Conservation (phyloP, 2,888 invertebrate genomes). For the Epirrhoe alternata region DNA sequence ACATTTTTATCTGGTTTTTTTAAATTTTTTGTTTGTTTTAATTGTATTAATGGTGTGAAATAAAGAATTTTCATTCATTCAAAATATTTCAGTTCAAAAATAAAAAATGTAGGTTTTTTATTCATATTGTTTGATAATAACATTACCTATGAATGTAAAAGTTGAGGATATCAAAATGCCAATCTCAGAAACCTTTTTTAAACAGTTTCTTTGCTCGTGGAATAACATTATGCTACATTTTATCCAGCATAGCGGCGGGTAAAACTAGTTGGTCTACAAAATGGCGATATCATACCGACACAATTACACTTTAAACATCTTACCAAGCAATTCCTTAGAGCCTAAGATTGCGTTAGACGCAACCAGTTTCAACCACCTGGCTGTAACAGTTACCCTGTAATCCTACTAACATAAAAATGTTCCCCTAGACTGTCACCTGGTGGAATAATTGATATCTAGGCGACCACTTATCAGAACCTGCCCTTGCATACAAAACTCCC, state of each 20-base stretch:
- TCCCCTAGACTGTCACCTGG: slow-evolving; percentile 58
- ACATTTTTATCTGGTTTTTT: too few species aligned
- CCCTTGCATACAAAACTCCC: background rate
- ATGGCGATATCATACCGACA: slow-evolving; percentile 4
- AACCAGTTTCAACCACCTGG: slow-evolving; percentile 55
- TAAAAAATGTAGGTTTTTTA: too few species aligned
- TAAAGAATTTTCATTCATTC: too few species aligned
- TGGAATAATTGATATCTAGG: slow-evolving; percentile 44
- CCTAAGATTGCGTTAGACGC: slow-evolving; percentile 32
- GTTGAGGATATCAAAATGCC: too few species aligned
- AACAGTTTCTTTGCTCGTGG: background rate
- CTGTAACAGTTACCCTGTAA: slow-evolving; percentile 68
- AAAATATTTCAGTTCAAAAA: too few species aligned
- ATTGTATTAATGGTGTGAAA: too few species aligned
- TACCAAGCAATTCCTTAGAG: background rate
- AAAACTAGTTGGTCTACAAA: background rate
- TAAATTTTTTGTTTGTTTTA: too few species aligned
- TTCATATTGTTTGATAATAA: too few species aligned
- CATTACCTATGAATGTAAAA: too few species aligned
- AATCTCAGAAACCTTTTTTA: too few species aligned
- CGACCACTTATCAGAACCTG: slow-evolving; percentile 17
- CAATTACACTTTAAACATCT: background rate
- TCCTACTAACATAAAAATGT: slow-evolving; percentile 78
- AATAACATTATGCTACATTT: background rate
- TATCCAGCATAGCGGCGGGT: background rate